Evolutionary conservation across 2,113 vertebrate genomes (phyloP).

Genomic region (Pelusios castaneus): DNA sequence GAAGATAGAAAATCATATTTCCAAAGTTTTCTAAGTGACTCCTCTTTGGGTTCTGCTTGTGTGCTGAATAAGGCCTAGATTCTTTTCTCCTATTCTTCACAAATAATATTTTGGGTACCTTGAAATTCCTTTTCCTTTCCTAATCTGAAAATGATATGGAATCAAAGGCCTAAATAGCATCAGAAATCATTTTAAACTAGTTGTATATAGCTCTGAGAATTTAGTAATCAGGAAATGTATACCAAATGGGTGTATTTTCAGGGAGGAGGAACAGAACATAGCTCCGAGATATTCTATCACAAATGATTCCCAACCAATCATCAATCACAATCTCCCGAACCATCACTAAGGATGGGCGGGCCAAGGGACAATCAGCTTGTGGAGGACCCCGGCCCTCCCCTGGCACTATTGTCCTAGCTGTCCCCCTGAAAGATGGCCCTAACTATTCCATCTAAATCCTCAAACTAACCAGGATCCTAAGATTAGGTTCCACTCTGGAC

Average conservation of each 20-base stretch:
- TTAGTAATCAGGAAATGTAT: fast-evolving
- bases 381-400: too few species aligned
- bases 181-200: neutral
- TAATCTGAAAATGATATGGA: neutral
- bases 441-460: neutral
- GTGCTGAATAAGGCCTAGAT: neutral
- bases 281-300: neutral
- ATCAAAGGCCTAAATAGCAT: neutral
- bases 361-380: too few species aligned
- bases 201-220: neutral
- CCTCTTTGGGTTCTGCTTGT: neutral
- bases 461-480: neutral
- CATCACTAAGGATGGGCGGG: too few species aligned
- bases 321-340: too few species aligned
- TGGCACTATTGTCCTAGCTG: too few species aligned
- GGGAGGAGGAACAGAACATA: neutral
- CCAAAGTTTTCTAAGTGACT: neutral
- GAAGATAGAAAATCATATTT: too few species aligned
- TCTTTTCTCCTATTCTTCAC: neutral
- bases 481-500: fast-evolving
- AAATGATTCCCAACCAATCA: neutral
- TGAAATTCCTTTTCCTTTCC: neutral
- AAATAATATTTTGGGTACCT: neutral
- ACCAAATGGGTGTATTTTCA: neutral
- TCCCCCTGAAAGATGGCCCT: too few species aligned